Percentiles rank a stretch among this genome's conserved stretches.
phyloP scores from a whole-genome alignment of 1,140 invertebrate genomes.

The Amyelois transitella region DNA sequence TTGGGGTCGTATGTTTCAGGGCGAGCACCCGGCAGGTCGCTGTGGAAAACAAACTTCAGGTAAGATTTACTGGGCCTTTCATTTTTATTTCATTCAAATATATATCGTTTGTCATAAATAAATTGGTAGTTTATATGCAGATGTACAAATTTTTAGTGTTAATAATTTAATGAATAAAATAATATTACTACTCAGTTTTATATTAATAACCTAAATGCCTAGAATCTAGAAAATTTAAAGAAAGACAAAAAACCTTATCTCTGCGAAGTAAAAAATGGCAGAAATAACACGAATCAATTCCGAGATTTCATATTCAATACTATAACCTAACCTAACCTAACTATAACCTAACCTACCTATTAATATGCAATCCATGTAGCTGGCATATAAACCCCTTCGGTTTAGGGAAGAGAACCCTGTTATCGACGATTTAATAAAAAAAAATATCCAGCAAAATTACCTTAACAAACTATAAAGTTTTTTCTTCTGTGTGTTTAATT shows the following conservation, averaged over 20 bases:
- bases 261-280: neutral
- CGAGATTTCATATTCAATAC: neutral
- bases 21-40: conserved; percentile 8
- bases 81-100: no score
- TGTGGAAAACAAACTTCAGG: conserved; percentile 34
- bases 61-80: conserved; percentile 22
- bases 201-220: no score
- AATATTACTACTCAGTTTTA: no score
- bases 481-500: no score
- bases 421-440: conserved; percentile 8
- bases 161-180: neutral
- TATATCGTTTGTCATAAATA: no score
- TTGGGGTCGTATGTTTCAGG: conserved; percentile 53
- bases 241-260: neutral
- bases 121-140: neutral
- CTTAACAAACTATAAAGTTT: no score
- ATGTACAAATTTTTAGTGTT: neutral
- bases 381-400: neutral
- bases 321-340: no score
- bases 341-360: neutral
- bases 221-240: no score
- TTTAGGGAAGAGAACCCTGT: neutral
- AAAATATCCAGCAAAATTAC: no score
- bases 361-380: neutral
- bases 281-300: neutral